Conservation (phyloP, 2,113 vertebrate species). For the Gymnorhina tibicen region DNA sequence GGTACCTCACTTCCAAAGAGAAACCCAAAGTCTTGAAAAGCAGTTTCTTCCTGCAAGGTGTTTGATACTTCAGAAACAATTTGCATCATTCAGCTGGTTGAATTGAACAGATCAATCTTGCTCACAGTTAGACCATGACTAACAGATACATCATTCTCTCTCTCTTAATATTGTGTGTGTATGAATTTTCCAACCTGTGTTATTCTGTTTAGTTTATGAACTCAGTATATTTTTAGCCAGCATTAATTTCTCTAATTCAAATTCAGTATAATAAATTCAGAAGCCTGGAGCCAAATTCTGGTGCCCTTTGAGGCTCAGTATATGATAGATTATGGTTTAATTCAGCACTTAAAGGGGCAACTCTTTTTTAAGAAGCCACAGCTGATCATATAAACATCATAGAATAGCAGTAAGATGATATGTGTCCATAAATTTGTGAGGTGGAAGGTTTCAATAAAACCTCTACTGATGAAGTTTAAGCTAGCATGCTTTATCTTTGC, state of each 20-base stretch:
- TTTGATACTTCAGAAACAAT: not conserved
- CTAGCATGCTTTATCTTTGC: not conserved
- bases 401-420: not conserved
- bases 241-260: not conserved
- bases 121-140: not conserved
- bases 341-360: not conserved
- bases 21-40: not conserved
- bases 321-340: not conserved
- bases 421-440: not conserved
- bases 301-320: not conserved
- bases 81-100: fast-evolving
- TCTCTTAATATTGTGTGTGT: not conserved
- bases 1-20: not conserved
- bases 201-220: not conserved
- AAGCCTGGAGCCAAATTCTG: not conserved
- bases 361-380: not conserved
- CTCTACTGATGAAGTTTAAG: not conserved
- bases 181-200: not conserved
- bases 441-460: not conserved
- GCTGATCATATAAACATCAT: not conserved
- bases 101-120: not conserved
- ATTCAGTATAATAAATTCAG: not conserved
- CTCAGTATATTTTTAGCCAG: not conserved
- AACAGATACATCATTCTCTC: not conserved
- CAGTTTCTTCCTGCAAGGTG: not conserved